These are phyloP conservation scores for Sphaerophoria taeniata DNA, from an alignment of 2,888 invertebrate genomes.

Conservation along the genomic window DNA sequence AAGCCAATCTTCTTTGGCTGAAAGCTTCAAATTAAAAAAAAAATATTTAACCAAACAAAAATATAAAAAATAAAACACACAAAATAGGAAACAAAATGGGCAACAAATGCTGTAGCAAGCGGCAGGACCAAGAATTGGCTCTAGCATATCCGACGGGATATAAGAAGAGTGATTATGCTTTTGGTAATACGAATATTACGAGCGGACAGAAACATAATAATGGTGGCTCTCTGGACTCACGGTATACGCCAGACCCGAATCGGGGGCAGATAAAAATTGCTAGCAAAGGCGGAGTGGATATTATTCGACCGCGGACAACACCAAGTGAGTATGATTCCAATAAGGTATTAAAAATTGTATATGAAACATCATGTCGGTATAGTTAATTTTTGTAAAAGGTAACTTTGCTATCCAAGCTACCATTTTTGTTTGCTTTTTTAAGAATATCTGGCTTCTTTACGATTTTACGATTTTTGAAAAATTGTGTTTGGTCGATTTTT, in stretches of 20 bases:
- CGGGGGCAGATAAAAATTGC: conserved; percentile 85
- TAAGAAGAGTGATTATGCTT: conserved; percentile 82
- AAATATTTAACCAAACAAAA: neutral
- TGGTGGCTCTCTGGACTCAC: conserved; percentile 84
- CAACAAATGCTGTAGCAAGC: conserved; percentile 94
- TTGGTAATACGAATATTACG: conserved; percentile 82
- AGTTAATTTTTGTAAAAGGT: no score
- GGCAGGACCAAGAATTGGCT: conserved; percentile 87
- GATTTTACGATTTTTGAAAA: no score
- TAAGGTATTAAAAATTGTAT: neutral
- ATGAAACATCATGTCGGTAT: no score
- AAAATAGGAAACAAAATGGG: conserved; percentile 85
- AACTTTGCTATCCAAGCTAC: no score
- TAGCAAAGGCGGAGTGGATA: conserved; percentile 88
- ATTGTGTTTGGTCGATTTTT: no score
- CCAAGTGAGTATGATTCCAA: conserved; percentile 84
- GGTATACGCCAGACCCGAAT: conserved; percentile 92
- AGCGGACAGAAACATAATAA: conserved; percentile 83
- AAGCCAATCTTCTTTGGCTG: conserved; percentile 65
- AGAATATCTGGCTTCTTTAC: no score
- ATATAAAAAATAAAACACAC: conserved; percentile 17
- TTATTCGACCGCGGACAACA: conserved; percentile 89
- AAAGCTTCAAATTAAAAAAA: conserved; percentile 22
- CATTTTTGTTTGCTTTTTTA: no score
- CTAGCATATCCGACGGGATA: conserved; percentile 82